phyloP scores from a whole-genome alignment of 2,113 vertebrate genomes.

The Leptosomus discolor region DNA sequence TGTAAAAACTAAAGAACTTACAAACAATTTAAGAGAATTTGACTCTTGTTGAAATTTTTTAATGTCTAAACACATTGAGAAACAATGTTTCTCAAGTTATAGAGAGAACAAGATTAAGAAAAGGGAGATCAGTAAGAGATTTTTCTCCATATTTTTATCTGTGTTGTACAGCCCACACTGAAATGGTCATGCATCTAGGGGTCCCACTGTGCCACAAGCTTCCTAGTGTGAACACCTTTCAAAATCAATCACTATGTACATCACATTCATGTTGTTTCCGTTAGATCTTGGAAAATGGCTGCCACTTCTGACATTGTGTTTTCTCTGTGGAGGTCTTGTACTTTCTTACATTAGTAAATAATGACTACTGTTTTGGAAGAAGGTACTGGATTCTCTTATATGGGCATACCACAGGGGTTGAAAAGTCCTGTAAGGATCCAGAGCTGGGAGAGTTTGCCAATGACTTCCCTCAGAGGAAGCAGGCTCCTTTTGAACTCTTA shows the following conservation, averaged over 20 bases:
- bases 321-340: background rate
- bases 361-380: background rate
- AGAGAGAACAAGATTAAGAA: background rate
- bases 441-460: background rate
- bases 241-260: accelerated
- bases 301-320: background rate
- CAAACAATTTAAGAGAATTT: background rate
- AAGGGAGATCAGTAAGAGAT: background rate
- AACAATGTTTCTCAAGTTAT: background rate
- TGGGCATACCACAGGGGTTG: accelerated
- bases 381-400: background rate
- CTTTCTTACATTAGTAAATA: background rate
- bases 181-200: accelerated
- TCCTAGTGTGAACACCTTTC: background rate
- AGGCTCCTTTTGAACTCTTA: background rate
- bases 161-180: background rate
- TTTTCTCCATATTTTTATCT: background rate
- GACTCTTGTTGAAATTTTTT: background rate
- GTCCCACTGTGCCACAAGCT: background rate
- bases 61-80: background rate
- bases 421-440: background rate
- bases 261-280: background rate
- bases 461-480: background rate
- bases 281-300: background rate
- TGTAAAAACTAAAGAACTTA: background rate